Conservation (phyloP, 1,140 invertebrate genomes). For the Amyelois transitella region DNA sequence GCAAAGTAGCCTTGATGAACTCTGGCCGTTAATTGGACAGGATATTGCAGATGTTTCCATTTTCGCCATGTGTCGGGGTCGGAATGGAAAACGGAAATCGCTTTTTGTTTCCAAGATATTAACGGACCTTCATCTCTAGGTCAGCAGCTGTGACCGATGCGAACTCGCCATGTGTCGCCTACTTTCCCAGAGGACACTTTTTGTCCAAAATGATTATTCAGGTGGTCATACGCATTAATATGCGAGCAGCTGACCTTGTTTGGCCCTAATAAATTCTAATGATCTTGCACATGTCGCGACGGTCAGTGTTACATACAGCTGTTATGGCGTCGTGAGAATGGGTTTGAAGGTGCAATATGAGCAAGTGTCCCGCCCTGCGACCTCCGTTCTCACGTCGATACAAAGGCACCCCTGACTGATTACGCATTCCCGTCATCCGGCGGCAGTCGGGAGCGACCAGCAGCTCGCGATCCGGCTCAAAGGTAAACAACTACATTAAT, state of each 20-base stretch:
- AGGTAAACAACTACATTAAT: slow-evolving; percentile 69
- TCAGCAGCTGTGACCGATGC: slow-evolving; percentile 33
- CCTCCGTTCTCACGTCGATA: slow-evolving; percentile 61
- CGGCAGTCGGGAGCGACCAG: slow-evolving; percentile 26
- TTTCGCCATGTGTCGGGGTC: slow-evolving; percentile 43
- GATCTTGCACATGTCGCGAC: slow-evolving; percentile 45
- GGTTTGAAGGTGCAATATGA: slow-evolving; percentile 58
- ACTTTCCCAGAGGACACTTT: slow-evolving; percentile 49
- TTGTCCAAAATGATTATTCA: slow-evolving; percentile 29
- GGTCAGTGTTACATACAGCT: slow-evolving; percentile 38
- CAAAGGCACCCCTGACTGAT: slow-evolving; percentile 63
- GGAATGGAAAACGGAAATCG: slow-evolving; percentile 42
- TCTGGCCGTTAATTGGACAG: slow-evolving; percentile 19
- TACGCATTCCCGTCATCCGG: slow-evolving; percentile 64
- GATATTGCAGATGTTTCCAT: slow-evolving; percentile 50
- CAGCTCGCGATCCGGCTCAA: slow-evolving; percentile 50
- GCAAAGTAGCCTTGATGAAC: background rate
- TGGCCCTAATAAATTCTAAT: slow-evolving; percentile 66
- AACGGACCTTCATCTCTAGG: slow-evolving; percentile 36
- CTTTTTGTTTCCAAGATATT: slow-evolving; percentile 45
- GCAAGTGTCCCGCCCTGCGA: slow-evolving; percentile 65
- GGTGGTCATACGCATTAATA: slow-evolving; percentile 31
- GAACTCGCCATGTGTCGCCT: background rate
- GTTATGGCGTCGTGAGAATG: slow-evolving; percentile 63
- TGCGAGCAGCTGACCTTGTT: slow-evolving; percentile 58